Conservation (phyloP, 2,888 invertebrate species). For the Monoplex corrugatus region DNA sequence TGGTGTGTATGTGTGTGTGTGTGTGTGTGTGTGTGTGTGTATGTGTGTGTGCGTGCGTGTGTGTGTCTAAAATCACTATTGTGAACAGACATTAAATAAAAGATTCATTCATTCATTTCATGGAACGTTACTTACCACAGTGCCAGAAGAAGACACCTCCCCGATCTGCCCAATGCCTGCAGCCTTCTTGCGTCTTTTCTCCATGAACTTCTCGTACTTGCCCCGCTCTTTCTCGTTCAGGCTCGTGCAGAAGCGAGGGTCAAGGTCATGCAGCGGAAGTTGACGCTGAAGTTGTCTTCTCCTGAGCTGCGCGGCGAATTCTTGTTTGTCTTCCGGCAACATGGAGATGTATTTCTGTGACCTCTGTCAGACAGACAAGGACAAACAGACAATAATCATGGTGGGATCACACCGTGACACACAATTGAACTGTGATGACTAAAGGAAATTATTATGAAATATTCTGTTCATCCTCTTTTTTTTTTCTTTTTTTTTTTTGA, state of each 20-base stretch:
- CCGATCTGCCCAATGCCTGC: constrained; percentile 73
- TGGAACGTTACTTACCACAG: constrained; percentile 57
- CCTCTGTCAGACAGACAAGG: constrained; percentile 60
- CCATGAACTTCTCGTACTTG: constrained; percentile 73
- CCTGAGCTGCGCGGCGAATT: constrained; percentile 73
- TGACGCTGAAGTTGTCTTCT: constrained; percentile 73
- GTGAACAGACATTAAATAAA: background rate
- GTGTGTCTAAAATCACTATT: too few relatives aligned
- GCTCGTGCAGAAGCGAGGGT: constrained; percentile 72
- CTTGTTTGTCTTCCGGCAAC: constrained; percentile 75
- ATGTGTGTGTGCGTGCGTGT: background rate
- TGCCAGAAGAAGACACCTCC: constrained; percentile 62
- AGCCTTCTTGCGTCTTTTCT: constrained; percentile 69
- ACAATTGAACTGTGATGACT: too few relatives aligned
- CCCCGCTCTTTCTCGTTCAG: constrained; percentile 68
- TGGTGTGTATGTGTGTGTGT: background rate
- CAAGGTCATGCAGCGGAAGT: constrained; percentile 74
- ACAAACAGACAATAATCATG: background rate
- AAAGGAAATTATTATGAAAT: too few relatives aligned
- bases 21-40: background rate
- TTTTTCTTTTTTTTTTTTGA: too few relatives aligned
- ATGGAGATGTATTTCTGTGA: constrained; percentile 74
- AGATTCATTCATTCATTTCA: too few relatives aligned
- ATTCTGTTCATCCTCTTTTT: too few relatives aligned
- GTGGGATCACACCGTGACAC: too few relatives aligned